phyloP scores from a whole-genome alignment of 2,113 vertebrate species.

The Catagonus wagneri region DNA sequence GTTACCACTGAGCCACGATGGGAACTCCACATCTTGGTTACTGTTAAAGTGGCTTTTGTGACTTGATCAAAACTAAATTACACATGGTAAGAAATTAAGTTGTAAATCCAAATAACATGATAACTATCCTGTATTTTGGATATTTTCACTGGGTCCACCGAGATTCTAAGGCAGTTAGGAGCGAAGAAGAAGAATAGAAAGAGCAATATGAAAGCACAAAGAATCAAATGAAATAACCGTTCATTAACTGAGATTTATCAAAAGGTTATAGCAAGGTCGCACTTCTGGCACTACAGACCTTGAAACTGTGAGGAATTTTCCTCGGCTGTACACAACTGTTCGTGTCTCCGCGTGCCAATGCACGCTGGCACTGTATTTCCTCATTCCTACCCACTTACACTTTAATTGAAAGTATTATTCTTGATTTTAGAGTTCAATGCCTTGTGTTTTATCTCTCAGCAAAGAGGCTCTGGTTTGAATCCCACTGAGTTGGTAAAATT shows the following conservation, averaged over 20 bases:
- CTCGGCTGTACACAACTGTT: neutral
- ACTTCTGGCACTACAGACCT: neutral
- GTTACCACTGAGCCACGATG: no score
- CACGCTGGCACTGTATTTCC: neutral
- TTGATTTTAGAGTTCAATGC: conserved; percentile 29
- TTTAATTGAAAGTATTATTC: neutral
- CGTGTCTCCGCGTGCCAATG: conserved; percentile 38
- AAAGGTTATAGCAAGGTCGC: neutral
- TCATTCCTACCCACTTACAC: neutral
- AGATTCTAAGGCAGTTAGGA: neutral
- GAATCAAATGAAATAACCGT: neutral
- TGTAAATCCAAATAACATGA: neutral
- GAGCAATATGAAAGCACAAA: neutral
- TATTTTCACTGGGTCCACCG: neutral
- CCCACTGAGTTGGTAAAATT: conserved; percentile 19
- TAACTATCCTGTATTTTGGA: neutral
- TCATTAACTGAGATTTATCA: neutral
- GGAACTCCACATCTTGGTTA: no score
- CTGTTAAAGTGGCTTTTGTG: neutral
- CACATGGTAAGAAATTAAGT: neutral
- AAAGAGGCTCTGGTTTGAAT: conserved; percentile 30
- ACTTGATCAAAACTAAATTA: neutral
- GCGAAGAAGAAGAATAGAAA: neutral
- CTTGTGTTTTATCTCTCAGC: conserved; percentile 43
- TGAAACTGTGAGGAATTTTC: neutral